These are phyloP conservation scores for Loris lydekkerianus DNA, from an alignment of 2,797 vertebrate species.

Conservation along the genomic window DNA sequence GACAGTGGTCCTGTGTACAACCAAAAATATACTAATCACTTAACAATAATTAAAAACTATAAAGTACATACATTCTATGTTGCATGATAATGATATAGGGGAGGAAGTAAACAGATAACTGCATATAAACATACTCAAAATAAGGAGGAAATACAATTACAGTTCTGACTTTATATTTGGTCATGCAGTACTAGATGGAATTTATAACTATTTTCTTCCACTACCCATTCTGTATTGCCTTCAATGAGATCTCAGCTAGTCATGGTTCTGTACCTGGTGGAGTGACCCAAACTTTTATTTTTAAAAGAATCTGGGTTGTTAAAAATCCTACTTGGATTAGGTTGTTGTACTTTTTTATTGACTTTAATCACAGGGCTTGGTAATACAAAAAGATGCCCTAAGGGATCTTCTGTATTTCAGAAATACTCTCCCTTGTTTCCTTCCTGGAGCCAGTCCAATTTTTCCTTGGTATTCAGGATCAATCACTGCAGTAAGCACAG, in stretches of 20 bases:
- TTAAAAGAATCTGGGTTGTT: not conserved
- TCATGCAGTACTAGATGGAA: not conserved
- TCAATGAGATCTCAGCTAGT: not conserved
- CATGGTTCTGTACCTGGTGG: not conserved
- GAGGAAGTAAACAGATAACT: not conserved
- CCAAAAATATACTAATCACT: not conserved
- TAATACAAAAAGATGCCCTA: not conserved
- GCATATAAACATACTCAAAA: not conserved
- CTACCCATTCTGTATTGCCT: not conserved
- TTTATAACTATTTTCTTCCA: not conserved
- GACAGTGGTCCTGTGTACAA: not conserved
- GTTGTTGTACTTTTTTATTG: not conserved
- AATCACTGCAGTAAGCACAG: not conserved
- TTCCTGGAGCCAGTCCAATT: not conserved
- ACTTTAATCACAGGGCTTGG: not conserved
- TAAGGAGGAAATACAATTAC: not conserved
- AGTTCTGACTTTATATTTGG: not conserved
- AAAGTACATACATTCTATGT: not conserved
- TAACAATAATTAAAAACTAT: not conserved
- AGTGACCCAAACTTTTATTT: not conserved
- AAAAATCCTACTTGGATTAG: not conserved
- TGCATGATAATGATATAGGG: not conserved
- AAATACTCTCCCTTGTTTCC: not conserved
- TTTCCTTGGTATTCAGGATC: not conserved
- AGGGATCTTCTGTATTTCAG: not conserved